phyloP scores from a whole-genome alignment of 2,797 vertebrate species.

The Calcarius lapponicus region DNA sequence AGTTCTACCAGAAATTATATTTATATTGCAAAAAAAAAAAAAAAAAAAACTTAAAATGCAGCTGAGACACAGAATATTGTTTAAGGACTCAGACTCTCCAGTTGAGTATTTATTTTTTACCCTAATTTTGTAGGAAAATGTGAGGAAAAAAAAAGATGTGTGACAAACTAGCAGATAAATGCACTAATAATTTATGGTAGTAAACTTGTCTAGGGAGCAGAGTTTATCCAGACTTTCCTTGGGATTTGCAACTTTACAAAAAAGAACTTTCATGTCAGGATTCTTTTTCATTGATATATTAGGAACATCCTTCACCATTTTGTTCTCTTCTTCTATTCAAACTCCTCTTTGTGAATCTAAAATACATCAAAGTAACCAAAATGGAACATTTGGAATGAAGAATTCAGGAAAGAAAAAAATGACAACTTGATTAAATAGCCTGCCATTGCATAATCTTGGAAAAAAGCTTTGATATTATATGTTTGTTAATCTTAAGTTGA shows the following conservation, averaged over 20 bases:
- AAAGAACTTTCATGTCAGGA: not conserved
- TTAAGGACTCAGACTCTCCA: not conserved
- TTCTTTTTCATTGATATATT: not conserved
- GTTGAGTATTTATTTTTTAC: not conserved
- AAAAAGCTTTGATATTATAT: not conserved
- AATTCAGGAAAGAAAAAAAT: not conserved
- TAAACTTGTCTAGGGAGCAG: not conserved
- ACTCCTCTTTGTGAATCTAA: not conserved
- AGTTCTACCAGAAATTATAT: not conserved
- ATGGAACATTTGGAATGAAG: not conserved
- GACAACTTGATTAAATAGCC: not conserved
- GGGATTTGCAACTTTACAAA: not conserved
- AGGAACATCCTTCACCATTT: not conserved
- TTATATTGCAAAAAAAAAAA: not conserved
- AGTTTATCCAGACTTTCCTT: not conserved
- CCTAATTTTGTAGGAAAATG: not conserved
- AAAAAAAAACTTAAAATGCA: not conserved
- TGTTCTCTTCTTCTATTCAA: not conserved
- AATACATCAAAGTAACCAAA: not conserved
- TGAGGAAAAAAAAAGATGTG: not conserved
- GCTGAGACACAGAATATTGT: not conserved
- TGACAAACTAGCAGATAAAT: not conserved
- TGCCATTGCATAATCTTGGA: not conserved
- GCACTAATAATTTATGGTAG: not conserved
- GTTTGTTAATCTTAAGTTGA: not conserved